These are phyloP conservation scores for Seira sanloemensis DNA, from an alignment of 2,888 invertebrate species.

Conservation along the genomic window DNA sequence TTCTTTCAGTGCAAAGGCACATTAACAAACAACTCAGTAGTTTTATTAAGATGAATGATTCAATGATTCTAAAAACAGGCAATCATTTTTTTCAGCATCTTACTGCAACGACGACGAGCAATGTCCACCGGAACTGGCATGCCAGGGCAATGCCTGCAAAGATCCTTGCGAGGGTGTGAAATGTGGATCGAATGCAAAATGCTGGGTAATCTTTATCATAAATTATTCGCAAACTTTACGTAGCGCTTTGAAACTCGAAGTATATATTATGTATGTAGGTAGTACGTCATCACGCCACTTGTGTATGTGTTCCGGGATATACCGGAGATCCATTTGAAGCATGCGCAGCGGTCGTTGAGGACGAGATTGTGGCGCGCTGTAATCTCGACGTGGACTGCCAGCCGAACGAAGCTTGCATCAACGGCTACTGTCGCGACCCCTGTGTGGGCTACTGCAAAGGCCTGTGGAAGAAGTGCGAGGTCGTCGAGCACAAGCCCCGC, in stretches of 20 bases:
- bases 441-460: slow-evolving; percentile 72
- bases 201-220: slow-evolving; percentile 56
- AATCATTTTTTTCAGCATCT: slow-evolving; percentile 60
- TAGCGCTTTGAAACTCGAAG: neutral
- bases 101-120: slow-evolving; percentile 72
- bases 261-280: slow-evolving; percentile 23
- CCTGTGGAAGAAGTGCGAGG: slow-evolving; percentile 72
- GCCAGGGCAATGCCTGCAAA: slow-evolving; percentile 68
- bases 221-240: neutral
- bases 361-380: slow-evolving; percentile 72
- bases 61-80: too few species aligned
- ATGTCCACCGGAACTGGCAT: slow-evolving; percentile 72
- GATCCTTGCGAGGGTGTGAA: slow-evolving; percentile 72
- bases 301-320: slow-evolving; percentile 71
- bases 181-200: slow-evolving; percentile 73
- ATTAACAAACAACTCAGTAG: neutral
- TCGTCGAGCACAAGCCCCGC: slow-evolving; percentile 71
- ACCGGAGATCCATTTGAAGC: slow-evolving; percentile 72
- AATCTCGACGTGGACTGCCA: slow-evolving; percentile 72
- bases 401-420: slow-evolving; percentile 70
- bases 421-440: slow-evolving; percentile 73
- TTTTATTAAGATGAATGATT: too few species aligned
- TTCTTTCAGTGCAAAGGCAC: slow-evolving; percentile 73
- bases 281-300: slow-evolving; percentile 72
- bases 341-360: slow-evolving; percentile 73